Evolutionary conservation across 2,113 vertebrate species (phyloP).

Genomic region (Brachypodius melanocephalos): DNA sequence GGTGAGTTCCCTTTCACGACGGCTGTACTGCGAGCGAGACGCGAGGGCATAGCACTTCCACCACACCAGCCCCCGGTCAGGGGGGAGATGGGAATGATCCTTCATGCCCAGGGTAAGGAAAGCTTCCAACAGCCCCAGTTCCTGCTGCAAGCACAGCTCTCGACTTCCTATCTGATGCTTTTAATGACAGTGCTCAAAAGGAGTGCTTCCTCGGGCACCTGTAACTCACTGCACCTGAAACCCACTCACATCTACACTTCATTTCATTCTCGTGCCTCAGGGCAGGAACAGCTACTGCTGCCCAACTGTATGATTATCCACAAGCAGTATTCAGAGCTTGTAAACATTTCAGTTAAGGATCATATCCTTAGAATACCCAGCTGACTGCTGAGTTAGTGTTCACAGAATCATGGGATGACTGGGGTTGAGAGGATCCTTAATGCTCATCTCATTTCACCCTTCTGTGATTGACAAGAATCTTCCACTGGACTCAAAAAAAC

Average conservation of each 20-base stretch:
- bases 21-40: not conserved
- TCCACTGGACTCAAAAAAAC: not conserved
- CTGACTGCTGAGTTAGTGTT: not conserved
- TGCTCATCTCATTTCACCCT: not conserved
- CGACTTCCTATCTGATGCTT: not conserved
- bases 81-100: not conserved
- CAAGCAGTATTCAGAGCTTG: not conserved
- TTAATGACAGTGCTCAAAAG: not conserved
- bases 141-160: not conserved
- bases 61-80: fast-evolving
- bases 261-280: not conserved
- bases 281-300: not conserved
- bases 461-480: not conserved
- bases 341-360: not conserved
- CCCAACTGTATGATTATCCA: not conserved
- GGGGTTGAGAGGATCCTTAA: not conserved
- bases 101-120: no score
- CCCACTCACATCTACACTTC: not conserved
- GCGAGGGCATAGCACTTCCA: fast-evolving
- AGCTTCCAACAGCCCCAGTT: not conserved
- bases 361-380: not conserved
- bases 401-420: not conserved
- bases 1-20: not conserved
- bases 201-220: not conserved
- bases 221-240: not conserved